Conservation (phyloP, 2,888 invertebrate genomes). For the Lasioglossum calceatum region DNA sequence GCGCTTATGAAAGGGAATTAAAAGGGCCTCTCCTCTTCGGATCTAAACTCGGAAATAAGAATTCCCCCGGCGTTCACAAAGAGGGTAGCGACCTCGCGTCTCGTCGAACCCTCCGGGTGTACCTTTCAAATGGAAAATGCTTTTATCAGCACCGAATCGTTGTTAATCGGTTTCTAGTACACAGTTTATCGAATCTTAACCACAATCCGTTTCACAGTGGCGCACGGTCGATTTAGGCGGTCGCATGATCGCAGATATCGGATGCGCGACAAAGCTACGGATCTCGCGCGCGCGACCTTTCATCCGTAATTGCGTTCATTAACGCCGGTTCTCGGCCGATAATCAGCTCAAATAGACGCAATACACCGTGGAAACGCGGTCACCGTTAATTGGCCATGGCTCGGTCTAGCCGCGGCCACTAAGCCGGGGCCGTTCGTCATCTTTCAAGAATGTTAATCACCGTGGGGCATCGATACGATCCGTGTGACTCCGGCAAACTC, state of each 20-base stretch:
- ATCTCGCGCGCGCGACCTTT: conserved; percentile 52
- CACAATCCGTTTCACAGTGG: not conserved
- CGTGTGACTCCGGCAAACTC: not conserved
- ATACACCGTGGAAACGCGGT: conserved; percentile 72
- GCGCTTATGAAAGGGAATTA: conserved; percentile 69
- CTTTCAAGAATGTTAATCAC: conserved; percentile 41
- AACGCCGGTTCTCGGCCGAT: conserved; percentile 69
- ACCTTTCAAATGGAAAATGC: conserved; percentile 55
- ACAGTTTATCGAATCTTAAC: not conserved
- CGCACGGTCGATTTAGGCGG: not conserved
- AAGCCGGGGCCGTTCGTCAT: conserved; percentile 37
- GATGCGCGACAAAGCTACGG: not conserved
- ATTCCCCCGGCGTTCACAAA: conserved; percentile 64
- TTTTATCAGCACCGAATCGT: not conserved
- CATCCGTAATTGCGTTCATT: conserved; percentile 77
- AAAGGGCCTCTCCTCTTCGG: conserved; percentile 45
- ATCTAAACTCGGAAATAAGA: conserved; percentile 63
- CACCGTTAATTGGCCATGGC: conserved; percentile 74
- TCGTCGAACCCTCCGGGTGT: conserved; percentile 35
- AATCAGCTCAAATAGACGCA: conserved; percentile 69
- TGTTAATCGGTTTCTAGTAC: too few relatives aligned
- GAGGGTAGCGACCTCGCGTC: conserved; percentile 41
- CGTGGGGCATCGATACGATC: not conserved
- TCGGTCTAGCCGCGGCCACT: conserved; percentile 60
- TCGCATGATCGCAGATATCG: not conserved